Evolutionary conservation across 92 coral and sea anemone genomes (phyloP).

Genomic region (Muricea muricata): DNA sequence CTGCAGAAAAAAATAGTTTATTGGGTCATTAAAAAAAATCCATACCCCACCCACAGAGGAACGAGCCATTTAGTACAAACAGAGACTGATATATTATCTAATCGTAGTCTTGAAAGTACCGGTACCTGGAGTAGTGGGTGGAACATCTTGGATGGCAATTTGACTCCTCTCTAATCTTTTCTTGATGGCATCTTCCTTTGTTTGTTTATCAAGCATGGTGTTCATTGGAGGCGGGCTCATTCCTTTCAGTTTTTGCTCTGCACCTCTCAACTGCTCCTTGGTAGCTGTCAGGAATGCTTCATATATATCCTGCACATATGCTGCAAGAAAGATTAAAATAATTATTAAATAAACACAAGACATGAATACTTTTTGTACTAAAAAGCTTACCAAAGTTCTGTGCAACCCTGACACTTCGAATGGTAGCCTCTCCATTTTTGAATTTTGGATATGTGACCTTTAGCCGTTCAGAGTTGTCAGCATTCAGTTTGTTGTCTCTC

Average conservation of each 20-base stretch:
- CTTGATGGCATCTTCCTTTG: conserved; percentile 38
- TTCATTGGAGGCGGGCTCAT: conserved; percentile 62
- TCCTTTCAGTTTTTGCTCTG: conserved; percentile 29
- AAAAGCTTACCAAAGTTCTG: neutral
- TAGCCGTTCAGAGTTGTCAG: too few species aligned
- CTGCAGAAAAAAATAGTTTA: too few species aligned
- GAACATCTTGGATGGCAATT: conserved; percentile 53
- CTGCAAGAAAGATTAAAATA: too few species aligned
- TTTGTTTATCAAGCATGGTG: conserved; percentile 57
- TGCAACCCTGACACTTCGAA: neutral
- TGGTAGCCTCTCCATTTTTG: neutral
- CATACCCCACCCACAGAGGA: too few species aligned
- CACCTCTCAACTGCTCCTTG: conserved; percentile 30
- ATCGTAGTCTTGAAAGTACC: too few species aligned
- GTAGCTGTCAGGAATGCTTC: conserved; percentile 31
- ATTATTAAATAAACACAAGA: neutral
- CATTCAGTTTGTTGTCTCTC: neutral
- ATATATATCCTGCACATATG: conserved; percentile 50
- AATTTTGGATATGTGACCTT: neutral
- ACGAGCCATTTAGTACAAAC: too few species aligned
- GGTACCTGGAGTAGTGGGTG: conserved; percentile 51
- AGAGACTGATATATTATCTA: too few species aligned
- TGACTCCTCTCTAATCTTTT: conserved; percentile 39
- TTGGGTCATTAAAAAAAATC: too few species aligned
- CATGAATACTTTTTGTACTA: too few species aligned